Evolutionary conservation across 2,888 invertebrate genomes (phyloP).

Genomic region (Omphaloscelis lunosa): DNA sequence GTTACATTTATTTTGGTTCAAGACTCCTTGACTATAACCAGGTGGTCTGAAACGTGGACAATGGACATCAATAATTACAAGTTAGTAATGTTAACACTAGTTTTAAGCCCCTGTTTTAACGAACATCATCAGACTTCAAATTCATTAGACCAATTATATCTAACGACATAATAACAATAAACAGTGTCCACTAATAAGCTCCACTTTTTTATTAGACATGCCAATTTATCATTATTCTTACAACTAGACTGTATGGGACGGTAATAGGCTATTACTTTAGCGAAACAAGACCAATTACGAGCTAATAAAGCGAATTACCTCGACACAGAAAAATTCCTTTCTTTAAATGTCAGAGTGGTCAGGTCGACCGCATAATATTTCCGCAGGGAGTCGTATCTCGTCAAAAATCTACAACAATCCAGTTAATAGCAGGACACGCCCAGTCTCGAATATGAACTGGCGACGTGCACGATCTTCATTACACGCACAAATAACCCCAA

Average conservation of each 20-base stretch:
- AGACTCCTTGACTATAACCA: conserved; percentile 72
- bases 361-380: conserved; percentile 73
- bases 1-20: conserved; percentile 78
- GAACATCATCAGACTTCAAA: background rate
- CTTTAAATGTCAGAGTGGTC: conserved; percentile 73
- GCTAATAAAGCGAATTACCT: conserved; percentile 72
- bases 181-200: conserved; percentile 38
- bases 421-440: conserved; percentile 75
- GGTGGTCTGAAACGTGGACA: conserved; percentile 22
- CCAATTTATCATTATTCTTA: conserved; percentile 57
- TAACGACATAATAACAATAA: conserved; percentile 41
- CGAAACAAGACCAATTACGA: conserved; percentile 77
- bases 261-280: conserved; percentile 71
- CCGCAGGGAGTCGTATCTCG: conserved; percentile 74
- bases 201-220: conserved; percentile 42
- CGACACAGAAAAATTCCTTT: conserved; percentile 70
- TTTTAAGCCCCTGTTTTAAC: background rate
- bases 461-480: conserved; percentile 79
- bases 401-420: conserved; percentile 76
- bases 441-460: conserved; percentile 69
- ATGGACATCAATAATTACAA: conserved; percentile 17
- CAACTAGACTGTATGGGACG: conserved; percentile 49
- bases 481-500: conserved; percentile 76
- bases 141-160: conserved; percentile 27
- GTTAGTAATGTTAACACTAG: background rate